phyloP scores from a whole-genome alignment of 2,888 invertebrate genomes.

The Onthophagus sagittarius region DNA sequence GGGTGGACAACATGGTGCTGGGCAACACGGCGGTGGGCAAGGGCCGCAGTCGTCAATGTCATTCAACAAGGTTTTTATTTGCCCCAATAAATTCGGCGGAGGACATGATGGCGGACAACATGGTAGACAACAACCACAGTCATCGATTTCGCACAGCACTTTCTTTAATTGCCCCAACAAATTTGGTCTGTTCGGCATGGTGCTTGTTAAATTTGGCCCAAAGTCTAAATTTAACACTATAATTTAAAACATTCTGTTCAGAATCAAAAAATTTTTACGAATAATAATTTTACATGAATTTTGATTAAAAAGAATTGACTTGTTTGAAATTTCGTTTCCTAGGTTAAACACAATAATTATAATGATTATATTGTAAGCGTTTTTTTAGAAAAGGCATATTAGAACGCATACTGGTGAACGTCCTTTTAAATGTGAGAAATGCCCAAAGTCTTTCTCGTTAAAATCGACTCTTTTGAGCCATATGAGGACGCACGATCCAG shows the following conservation, averaged over 20 bases:
- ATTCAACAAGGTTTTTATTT: not conserved
- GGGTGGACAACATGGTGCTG: not conserved
- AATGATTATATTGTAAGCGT: slow-evolving; percentile 3
- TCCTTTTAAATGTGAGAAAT: slow-evolving; percentile 58
- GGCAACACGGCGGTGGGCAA: not conserved
- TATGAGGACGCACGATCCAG: slow-evolving; percentile 54
- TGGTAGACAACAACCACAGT: not conserved
- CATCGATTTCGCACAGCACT: not conserved
- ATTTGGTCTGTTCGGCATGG: not conserved
- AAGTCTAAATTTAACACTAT: not conserved
- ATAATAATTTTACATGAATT: not conserved
- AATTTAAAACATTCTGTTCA: not conserved
- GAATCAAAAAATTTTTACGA: no score
- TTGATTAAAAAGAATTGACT: not conserved
- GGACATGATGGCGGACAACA: not conserved
- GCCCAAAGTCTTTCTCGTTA: slow-evolving; percentile 58
- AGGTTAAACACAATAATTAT: not conserved
- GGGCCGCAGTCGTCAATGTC: not conserved
- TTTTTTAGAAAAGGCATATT: slow-evolving; percentile 54
- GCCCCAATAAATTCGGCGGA: not conserved
- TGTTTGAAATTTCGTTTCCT: slow-evolving; percentile 5
- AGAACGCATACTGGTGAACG: slow-evolving; percentile 66
- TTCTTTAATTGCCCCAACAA: not conserved
- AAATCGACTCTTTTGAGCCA: slow-evolving; percentile 65
- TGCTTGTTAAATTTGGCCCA: not conserved